phyloP scores from a whole-genome alignment of 2,888 invertebrate genomes.

The Scaeva pyrastri region DNA sequence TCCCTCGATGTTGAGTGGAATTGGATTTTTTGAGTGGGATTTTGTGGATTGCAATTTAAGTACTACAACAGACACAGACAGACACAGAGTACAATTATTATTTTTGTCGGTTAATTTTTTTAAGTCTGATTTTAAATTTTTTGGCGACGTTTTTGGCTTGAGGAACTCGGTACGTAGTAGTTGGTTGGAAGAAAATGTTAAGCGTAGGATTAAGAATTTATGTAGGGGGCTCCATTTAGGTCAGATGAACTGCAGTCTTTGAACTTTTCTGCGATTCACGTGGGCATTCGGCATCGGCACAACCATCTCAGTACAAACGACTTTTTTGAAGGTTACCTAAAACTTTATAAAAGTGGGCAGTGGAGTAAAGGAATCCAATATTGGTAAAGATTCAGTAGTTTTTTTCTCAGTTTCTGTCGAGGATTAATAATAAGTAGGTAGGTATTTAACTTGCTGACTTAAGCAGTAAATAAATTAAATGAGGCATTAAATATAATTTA shows the following conservation, averaged over 20 bases:
- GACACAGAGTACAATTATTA: conserved; percentile 11
- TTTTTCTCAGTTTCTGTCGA: background rate
- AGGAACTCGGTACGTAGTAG: background rate
- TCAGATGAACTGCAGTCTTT: conserved; percentile 44
- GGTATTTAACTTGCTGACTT: background rate
- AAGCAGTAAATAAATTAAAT: background rate
- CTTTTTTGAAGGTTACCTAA: background rate
- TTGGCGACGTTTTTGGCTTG: background rate
- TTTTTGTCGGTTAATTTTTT: background rate
- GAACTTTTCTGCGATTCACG: conserved; percentile 36
- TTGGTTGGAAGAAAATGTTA: background rate
- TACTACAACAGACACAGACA: background rate
- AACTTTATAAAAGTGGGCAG: too few species aligned
- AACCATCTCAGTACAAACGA: background rate
- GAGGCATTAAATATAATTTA: background rate
- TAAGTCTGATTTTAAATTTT: conserved; percentile 20
- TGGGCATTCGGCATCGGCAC: background rate
- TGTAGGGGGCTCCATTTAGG: conserved; percentile 52
- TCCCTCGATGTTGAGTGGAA: conserved; percentile 4
- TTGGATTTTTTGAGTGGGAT: conserved; percentile 43
- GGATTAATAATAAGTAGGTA: background rate
- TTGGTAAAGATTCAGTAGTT: background rate
- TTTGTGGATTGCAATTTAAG: conserved; percentile 50
- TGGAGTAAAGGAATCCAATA: background rate
- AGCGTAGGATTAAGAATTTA: conserved; percentile 36